Evolutionary conservation across 2,797 vertebrate genomes (phyloP).

Genomic region (Cygnus olor): DNA sequence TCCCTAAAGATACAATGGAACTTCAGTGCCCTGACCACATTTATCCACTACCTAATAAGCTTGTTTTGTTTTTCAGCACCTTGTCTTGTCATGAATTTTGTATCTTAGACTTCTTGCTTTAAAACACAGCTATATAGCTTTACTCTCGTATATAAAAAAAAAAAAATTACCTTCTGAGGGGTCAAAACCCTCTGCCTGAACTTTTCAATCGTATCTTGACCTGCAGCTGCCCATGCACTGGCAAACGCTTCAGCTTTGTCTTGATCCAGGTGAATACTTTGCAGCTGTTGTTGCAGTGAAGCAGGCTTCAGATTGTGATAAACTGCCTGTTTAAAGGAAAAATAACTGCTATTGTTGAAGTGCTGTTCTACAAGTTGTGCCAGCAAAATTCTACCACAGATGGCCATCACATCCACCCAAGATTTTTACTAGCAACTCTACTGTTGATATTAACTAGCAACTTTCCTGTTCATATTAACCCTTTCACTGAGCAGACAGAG

Average conservation of each 20-base stretch:
- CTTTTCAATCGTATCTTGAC: conserved; percentile 89
- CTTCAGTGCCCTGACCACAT: rapidly evolving
- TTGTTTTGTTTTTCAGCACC: neutral
- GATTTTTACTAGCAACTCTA: neutral
- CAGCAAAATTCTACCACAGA: neutral
- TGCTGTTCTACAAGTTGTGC: neutral
- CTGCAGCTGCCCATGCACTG: conserved; percentile 85
- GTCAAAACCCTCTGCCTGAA: conserved; percentile 89
- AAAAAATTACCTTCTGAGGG: conserved; percentile 88
- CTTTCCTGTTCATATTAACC: neutral
- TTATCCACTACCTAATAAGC: neutral
- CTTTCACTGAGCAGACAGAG: neutral
- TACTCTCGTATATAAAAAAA: neutral
- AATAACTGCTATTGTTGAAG: neutral
- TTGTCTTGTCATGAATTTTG: neutral
- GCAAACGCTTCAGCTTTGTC: conserved; percentile 90
- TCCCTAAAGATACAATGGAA: neutral
- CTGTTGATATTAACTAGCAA: neutral
- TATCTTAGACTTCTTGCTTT: neutral
- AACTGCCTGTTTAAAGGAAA: conserved; percentile 82
- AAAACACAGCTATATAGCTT: neutral
- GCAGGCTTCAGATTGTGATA: conserved; percentile 92
- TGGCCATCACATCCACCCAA: neutral
- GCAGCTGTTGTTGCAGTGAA: conserved; percentile 89
- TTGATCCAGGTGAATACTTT: conserved; percentile 82